Conservation (phyloP, 1,140 invertebrate species). For the Heliconius himera region DNA sequence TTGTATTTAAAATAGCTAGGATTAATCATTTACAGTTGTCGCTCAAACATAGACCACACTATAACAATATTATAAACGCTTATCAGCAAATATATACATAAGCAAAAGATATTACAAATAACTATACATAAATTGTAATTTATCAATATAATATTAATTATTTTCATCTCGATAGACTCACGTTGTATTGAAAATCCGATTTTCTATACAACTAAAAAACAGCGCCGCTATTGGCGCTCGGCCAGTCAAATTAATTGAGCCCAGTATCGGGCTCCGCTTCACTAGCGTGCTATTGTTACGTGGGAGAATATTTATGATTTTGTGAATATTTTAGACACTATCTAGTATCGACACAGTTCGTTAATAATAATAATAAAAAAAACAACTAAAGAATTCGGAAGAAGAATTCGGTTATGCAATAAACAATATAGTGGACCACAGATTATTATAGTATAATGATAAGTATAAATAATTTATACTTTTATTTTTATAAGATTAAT, state of each 20-base stretch:
- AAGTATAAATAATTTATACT: too few species aligned
- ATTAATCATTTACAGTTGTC: too few species aligned
- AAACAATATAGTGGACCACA: too few species aligned
- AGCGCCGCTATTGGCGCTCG: constrained; percentile 15
- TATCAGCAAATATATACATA: background rate
- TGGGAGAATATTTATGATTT: constrained; percentile 14
- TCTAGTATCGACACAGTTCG: background rate
- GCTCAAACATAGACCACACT: too few species aligned
- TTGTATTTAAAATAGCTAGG: background rate
- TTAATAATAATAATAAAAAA: background rate
- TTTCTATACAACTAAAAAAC: constrained; percentile 26
- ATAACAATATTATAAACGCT: background rate
- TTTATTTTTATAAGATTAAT: too few species aligned
- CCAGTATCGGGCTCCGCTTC: constrained; percentile 29
- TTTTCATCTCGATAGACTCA: background rate
- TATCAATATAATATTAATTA: background rate
- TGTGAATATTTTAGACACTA: constrained; percentile 5
- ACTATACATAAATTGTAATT: background rate
- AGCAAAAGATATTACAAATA: too few species aligned
- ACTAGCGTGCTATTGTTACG: constrained; percentile 27
- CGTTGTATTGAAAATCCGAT: constrained; percentile 3
- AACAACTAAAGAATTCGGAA: background rate
- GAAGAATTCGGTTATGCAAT: background rate
- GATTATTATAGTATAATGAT: too few species aligned
- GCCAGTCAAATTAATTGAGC: constrained; percentile 31